Evolutionary conservation across 2,888 invertebrate genomes (phyloP).

Genomic region (Dysmachus trigonus): DNA sequence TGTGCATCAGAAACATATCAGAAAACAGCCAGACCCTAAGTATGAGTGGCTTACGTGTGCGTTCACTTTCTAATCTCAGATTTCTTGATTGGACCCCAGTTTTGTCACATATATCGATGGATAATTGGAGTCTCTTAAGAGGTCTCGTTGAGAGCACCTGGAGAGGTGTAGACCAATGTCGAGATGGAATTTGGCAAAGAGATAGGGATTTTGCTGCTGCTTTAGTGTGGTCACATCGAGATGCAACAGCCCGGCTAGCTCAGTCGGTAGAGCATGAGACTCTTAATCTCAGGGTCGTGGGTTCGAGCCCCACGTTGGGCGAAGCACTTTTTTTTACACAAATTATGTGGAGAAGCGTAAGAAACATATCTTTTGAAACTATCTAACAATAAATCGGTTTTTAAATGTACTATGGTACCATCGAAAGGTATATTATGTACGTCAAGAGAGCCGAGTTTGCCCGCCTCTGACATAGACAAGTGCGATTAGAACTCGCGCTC

Average conservation of each 20-base stretch:
- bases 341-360: not conserved
- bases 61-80: constrained; percentile 16
- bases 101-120: not conserved
- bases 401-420: not conserved
- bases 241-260: constrained; percentile 63
- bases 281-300: constrained; percentile 65
- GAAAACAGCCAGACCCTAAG: not conserved
- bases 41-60: not conserved
- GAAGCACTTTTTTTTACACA: constrained; percentile 44
- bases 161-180: not conserved
- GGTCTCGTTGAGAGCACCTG: not conserved
- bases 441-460: too few relatives aligned
- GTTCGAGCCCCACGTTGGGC: constrained; percentile 65
- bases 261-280: constrained; percentile 66
- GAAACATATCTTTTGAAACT: not conserved
- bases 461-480: too few relatives aligned
- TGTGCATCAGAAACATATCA: not conserved
- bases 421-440: not conserved
- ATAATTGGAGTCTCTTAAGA: not conserved
- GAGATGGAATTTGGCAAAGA: not conserved
- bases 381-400: too few relatives aligned
- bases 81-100: not conserved
- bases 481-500: too few relatives aligned
- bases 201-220: not conserved
- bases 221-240: not conserved